Percentiles rank a stretch among this genome's conserved stretches.
Conservation (phyloP, 2,888 invertebrate genomes). For the Allygus modestus region DNA sequence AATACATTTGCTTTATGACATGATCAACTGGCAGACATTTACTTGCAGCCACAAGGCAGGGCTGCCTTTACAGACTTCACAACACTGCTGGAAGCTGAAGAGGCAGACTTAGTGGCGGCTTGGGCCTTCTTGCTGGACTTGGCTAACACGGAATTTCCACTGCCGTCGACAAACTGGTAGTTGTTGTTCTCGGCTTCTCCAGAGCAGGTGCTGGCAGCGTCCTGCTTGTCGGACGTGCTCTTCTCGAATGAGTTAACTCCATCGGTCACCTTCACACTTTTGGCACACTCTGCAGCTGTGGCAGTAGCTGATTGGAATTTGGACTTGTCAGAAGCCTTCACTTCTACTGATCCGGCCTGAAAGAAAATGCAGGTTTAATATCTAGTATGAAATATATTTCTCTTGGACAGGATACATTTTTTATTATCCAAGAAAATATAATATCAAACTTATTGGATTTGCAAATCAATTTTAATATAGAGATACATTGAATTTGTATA, state of each 20-base stretch:
- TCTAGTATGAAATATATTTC: too few relatives aligned
- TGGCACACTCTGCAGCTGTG: not conserved
- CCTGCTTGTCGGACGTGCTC: not conserved
- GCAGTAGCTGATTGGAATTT: not conserved
- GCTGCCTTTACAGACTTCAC: not conserved
- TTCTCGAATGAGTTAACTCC: not conserved
- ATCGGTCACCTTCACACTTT: not conserved
- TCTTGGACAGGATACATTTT: too few relatives aligned
- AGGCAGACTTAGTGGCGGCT: not conserved
- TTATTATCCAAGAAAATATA: too few relatives aligned
- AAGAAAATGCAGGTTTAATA: not conserved
- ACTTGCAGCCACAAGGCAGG: not conserved
- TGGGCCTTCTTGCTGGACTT: not conserved
- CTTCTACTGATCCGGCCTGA: not conserved
- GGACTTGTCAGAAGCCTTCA: not conserved
- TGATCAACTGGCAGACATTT: not conserved
- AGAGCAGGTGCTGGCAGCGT: not conserved
- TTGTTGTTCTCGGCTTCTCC: not conserved
- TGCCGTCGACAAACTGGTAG: not conserved
- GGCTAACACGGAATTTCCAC: not conserved
- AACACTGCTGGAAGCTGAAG: not conserved
- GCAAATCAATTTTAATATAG: too few relatives aligned
- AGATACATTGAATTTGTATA: too few relatives aligned
- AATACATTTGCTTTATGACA: too few relatives aligned
- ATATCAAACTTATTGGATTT: too few relatives aligned